These are phyloP conservation scores for Crypturellus undulatus DNA, from an alignment of 2,113 vertebrate genomes.

Conservation along the genomic window DNA sequence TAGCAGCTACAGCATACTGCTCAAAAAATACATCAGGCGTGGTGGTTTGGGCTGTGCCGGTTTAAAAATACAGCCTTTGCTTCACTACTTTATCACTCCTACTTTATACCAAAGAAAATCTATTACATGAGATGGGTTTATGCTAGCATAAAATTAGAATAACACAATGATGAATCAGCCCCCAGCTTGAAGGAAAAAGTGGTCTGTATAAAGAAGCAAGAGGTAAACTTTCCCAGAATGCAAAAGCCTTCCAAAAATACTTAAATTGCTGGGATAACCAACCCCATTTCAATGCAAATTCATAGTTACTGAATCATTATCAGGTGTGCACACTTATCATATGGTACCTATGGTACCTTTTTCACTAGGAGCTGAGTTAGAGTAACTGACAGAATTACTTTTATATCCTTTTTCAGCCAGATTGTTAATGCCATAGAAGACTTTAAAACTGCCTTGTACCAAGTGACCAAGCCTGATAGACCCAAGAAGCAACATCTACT, in stretches of 20 bases:
- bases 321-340: neutral
- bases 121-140: slow-evolving; percentile 20
- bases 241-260: neutral
- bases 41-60: neutral
- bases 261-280: neutral
- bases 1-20: neutral
- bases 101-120: slow-evolving; percentile 28
- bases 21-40: neutral
- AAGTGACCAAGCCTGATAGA: neutral
- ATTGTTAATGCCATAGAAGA: neutral
- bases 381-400: neutral
- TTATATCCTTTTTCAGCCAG: neutral
- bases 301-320: neutral
- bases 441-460: neutral
- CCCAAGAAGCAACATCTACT: neutral
- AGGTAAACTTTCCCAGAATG: neutral
- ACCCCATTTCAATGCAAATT: neutral
- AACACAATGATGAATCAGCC: neutral
- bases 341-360: neutral
- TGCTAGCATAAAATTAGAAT: slow-evolving; percentile 24
- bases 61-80: slow-evolving; percentile 3
- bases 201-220: neutral
- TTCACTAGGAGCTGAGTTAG: neutral
- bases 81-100: neutral
- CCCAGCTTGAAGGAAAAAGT: neutral